Evolutionary conservation across 2,888 invertebrate genomes (phyloP), one percentile per base, ranked within the genome.

Genomic region (Acanthosoma haemorrhoidale): DNA sequence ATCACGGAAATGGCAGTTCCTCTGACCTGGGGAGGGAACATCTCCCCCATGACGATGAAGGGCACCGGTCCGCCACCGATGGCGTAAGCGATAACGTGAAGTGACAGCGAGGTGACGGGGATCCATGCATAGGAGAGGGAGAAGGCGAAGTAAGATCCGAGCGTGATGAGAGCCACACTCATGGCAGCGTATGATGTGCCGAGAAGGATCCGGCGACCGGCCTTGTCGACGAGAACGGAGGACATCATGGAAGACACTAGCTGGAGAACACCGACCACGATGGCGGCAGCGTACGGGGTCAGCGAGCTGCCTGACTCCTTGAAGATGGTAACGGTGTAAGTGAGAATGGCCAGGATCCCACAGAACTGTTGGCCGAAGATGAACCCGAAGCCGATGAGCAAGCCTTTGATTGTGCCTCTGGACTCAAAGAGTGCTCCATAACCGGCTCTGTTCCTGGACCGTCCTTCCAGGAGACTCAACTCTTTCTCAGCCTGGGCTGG

Each of bases 61-160:
- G 82, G 81, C 1, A 83, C 78, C 1, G 79, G 80, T 0, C 82
- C 83, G 16, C 80, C 80, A 3, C 83, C 83, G 0, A 79, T 75
- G 74, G 80, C 80, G 75, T 81, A 83, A 3, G 77, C 76, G 74
- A 82, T 80, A 69, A 82, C 81, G 77, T 79, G 82, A 2, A 80
- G 11, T 61, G 83, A 76, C 29, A 84, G 78, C 15, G 81, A 74
- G 4, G 79, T 71, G 1, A 83, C 81, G 0, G 81, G 81, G 34
- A 83, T 75, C 80, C 81, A 81, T 2, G 69, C 70, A 29, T 58
- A 70, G 13, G 60, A 39, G 0, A 39, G 5, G 4, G 29, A 36
- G 57, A 78, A 57, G 66, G 76, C 76, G 72, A 79, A 79, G 71
- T 77, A 78, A 11, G 73, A 51, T 13, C 80, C 77, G 41, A 80